Evolutionary conservation across 2,113 vertebrate species (phyloP).

Genomic region (Microcebus jonahi): DNA sequence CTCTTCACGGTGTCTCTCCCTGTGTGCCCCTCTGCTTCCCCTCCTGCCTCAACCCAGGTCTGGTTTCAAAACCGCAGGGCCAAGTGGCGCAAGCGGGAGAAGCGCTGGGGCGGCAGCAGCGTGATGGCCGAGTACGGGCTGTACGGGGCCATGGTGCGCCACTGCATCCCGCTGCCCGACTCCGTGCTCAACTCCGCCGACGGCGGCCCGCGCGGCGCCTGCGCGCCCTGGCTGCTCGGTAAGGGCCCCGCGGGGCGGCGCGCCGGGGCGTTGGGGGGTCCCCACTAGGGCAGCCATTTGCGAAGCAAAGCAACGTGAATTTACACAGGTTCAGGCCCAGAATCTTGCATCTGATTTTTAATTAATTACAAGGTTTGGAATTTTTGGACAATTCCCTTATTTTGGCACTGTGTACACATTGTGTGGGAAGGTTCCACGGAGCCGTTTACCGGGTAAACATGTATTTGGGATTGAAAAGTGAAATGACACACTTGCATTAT

Average conservation of each 20-base stretch:
- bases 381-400: background rate
- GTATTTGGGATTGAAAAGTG: background rate
- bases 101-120: slow-evolving; percentile 97
- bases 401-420: background rate
- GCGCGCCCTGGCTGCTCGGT: slow-evolving; percentile 97
- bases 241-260: slow-evolving; percentile 60
- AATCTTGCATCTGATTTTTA: background rate
- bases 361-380: background rate
- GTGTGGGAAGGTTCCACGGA: background rate
- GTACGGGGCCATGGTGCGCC: slow-evolving; percentile 97
- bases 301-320: background rate
- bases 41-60: slow-evolving; percentile 85
- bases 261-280: background rate
- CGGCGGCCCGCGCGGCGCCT: slow-evolving; percentile 92
- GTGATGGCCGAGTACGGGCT: slow-evolving; percentile 97
- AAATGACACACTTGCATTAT: background rate
- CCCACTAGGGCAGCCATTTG: background rate
- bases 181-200: slow-evolving; percentile 94
- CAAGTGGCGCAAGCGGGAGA: slow-evolving; percentile 97
- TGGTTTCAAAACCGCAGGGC: slow-evolving; percentile 99
- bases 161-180: slow-evolving; percentile 96
- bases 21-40: background rate
- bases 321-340: background rate
- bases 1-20: background rate
- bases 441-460: background rate